Percentiles rank a stretch among this genome's conserved stretches.
Evolutionary conservation across 1,140 invertebrate species (phyloP).

Genomic region (Colletes latitarsis): DNA sequence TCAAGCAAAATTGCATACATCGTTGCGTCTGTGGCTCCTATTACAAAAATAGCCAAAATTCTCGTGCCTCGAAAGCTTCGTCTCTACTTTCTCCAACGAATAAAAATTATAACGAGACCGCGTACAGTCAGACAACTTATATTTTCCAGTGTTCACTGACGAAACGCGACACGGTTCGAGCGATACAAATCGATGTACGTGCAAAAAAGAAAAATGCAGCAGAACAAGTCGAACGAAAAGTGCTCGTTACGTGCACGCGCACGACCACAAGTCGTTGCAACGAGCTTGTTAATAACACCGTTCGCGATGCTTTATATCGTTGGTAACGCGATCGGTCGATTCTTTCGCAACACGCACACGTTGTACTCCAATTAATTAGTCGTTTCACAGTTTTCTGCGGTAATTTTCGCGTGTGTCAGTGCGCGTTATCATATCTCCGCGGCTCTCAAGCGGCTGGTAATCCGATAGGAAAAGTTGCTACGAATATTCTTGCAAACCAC

Average conservation of each 20-base stretch:
- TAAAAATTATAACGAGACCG: too few species aligned
- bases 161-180: background rate
- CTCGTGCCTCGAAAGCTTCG: too few species aligned
- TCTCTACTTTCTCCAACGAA: too few species aligned
- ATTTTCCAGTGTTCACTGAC: too few species aligned
- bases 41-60: too few species aligned
- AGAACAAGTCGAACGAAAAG: background rate
- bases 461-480: background rate
- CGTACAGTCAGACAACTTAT: too few species aligned
- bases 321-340: constrained; percentile 1
- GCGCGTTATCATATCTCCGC: constrained; percentile 6
- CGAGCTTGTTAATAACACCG: background rate
- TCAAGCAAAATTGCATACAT: too few species aligned
- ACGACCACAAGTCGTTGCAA: background rate
- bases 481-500: background rate
- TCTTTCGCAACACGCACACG: constrained; percentile 2
- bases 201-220: background rate
- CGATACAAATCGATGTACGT: background rate
- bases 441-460: background rate
- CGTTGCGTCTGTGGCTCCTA: too few species aligned
- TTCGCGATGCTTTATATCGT: constrained; percentile 1
- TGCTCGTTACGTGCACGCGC: constrained; percentile 11
- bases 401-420: constrained; percentile 9
- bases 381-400: background rate
- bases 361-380: constrained; percentile 24